Evolutionary conservation across 2,113 vertebrate species (phyloP), one percentile per base, ranked within the genome.

Genomic region (Thunnus maccoyii): DNA sequence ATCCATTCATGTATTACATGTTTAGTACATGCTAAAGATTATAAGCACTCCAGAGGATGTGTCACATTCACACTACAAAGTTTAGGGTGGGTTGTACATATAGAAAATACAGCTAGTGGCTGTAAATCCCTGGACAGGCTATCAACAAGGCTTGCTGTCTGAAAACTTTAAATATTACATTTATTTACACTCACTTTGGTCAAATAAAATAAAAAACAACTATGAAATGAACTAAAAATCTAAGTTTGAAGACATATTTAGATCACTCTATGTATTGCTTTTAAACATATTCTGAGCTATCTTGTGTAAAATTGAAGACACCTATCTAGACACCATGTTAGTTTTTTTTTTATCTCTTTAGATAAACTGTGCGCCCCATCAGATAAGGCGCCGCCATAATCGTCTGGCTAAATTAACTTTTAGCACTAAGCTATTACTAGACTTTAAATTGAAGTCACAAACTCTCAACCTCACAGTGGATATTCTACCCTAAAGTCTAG

Each of bases 371-470:
- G 3, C 32, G 22, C 18, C 27, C 54, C 66, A 51, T 80, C 50
- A 72, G 44, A 84, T 78, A 77, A 72, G 57, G 36, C 18, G 16
- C 20, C 14, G 2, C 18, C 16, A 4, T 17, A 41, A 48, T 78
- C 51, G 32, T 54, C 27, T 64, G 20, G 41, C 13, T 62, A 72
- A 83, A 85, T 78, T 22, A 69, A 70, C 44, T 56, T 25, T 55
- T 25, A 63, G 54, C 15, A 36, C 20, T 54, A 2, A 58, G 58
- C 32, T 48, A 30, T 51, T 54, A 48, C 18, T 30, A 67, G 72
- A 68, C 25, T 69, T 74, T 71, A 67, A 70, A 65, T 64, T 55
- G 18, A 76, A 67, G 63, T 52, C 9, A 15, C 16, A 71, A 48
- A 55, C 48, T 71, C 10, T 72, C n/a, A 27, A 6, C 36, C 63